A percentile compares a stretch with the other conserved stretches of the same genome.
Conservation (phyloP, 2,888 invertebrate genomes). For the Calephelis perditalis region DNA sequence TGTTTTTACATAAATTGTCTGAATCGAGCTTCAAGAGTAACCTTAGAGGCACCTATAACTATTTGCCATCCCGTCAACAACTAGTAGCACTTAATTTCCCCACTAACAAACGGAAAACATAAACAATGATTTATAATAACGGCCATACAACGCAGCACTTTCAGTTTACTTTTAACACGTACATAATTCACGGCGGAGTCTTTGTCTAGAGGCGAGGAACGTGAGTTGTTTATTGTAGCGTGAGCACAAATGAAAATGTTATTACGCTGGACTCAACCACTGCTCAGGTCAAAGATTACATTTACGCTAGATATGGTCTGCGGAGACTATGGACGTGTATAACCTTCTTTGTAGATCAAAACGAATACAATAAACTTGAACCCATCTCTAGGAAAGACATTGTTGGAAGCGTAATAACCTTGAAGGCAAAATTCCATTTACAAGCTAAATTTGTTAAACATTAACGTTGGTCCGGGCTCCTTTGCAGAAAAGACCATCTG, state of each 20-base stretch:
- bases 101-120: slow-evolving; percentile 77
- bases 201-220: slow-evolving; percentile 75
- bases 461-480: no score
- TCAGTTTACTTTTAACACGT: slow-evolving; percentile 79
- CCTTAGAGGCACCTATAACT: neutral
- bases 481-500: no score
- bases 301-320: slow-evolving; percentile 21
- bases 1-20: no score
- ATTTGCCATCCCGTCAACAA: slow-evolving; percentile 52
- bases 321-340: no score
- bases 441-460: no score
- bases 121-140: slow-evolving; percentile 79
- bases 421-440: no score
- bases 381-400: no score
- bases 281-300: slow-evolving; percentile 30
- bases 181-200: slow-evolving; percentile 75
- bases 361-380: no score
- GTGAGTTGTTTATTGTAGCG: slow-evolving; percentile 77
- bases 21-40: no score
- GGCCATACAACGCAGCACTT: slow-evolving; percentile 74
- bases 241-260: slow-evolving; percentile 76
- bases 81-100: slow-evolving; percentile 68
- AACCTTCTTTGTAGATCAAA: no score
- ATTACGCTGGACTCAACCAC: slow-evolving; percentile 61
- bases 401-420: no score